Base-by-base conservation (phyloP, 2,797 vertebrate genomes). In the Emydoidea blandingii region DNA sequence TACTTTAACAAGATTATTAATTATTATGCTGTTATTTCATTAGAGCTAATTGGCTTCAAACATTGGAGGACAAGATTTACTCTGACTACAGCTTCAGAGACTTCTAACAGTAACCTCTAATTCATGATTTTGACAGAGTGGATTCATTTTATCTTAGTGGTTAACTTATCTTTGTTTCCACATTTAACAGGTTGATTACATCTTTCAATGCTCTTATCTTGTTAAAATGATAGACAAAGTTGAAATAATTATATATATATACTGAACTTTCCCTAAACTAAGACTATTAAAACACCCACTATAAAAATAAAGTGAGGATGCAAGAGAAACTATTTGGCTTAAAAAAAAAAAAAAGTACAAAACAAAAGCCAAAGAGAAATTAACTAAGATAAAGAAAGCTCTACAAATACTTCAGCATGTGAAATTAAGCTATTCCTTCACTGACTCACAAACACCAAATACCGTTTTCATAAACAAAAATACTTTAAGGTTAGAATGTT, bases 1-100 rank as follows among this genome's bases (percentile, higher is more conserved):
- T 96, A 78, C 79, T 96, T 92, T 87, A 88, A 34, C 21, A 89
- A 87, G 87, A 91, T 97, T 96, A 86, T 89, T 96, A 97, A 97
- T 97, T 81, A 87, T 93, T 97, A 89, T 96, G 81, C 89, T 95
- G 65, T 96, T 95, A 85, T 97, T 97, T 97, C 82, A 97, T 97
- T 97, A 90, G 47, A 91, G 8, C 88, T 97, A 97, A 97, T 95
- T 97, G 95, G 89, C 95, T 97, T 97, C 91, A 91, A 97, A 84
- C 72, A 92, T 96, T 97, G 96, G 94, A 97, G 57, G 85, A 96
- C 94, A 96, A 1, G 0, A 95, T 97, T 98, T 97, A 93, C 83
- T 97, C 79, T 52, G 83, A 37, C 72, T 87, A 49, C 27, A 89
- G 2, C 50, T 96, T 96, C 80, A 93, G 92, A 92, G 96, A 37